Conservation (phyloP, 2,888 invertebrate species). For the Coremacera marginata region DNA sequence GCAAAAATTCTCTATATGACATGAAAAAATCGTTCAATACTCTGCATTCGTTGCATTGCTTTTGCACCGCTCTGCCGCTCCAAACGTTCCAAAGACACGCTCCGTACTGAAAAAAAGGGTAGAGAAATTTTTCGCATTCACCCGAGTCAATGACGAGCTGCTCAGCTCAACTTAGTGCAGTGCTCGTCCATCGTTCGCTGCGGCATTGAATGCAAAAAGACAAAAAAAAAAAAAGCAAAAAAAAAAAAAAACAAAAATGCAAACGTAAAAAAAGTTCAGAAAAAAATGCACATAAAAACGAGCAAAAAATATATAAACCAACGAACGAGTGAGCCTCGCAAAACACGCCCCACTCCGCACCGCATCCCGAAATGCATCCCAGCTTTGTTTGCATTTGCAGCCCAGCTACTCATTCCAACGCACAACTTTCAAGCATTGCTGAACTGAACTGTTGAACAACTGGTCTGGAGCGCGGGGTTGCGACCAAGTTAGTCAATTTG, state of each 20-base stretch:
- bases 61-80: slow-evolving; percentile 41
- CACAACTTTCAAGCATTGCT: background rate
- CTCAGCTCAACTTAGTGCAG: background rate
- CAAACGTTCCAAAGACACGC: slow-evolving; percentile 65
- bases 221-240: background rate
- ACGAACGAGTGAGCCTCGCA: slow-evolving; percentile 23
- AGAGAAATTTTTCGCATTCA: slow-evolving; percentile 63
- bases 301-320: slow-evolving; percentile 10
- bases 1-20: background rate
- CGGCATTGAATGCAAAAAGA: background rate
- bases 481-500: background rate
- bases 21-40: background rate
- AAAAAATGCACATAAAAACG: background rate
- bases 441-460: background rate
- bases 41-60: background rate
- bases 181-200: background rate
- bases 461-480: background rate
- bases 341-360: background rate
- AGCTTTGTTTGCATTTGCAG: background rate
- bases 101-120: slow-evolving; percentile 66
- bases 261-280: background rate
- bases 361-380: background rate
- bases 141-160: slow-evolving; percentile 43
- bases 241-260: background rate
- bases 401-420: no score